These are phyloP conservation scores for Phyllopteryx taeniolatus DNA, from an alignment of 2,113 vertebrate species.

Conservation along the genomic window DNA sequence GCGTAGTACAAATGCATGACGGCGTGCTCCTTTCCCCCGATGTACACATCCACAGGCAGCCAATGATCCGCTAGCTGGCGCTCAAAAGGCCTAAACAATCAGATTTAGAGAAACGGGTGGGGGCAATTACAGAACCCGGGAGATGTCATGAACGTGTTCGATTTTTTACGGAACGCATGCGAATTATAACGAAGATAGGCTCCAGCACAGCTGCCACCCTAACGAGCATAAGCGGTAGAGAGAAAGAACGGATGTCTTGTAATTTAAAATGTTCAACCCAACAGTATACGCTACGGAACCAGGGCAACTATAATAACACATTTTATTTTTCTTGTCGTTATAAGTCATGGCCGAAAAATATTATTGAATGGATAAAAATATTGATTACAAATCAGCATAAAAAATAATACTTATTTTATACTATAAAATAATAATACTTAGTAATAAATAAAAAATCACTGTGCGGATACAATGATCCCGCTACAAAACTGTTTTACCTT, in stretches of 20 bases:
- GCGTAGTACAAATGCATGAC: conserved; percentile 98
- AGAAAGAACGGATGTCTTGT: no score
- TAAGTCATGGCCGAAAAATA: no score
- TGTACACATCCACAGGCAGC: conserved; percentile 95
- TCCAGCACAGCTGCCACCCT: no score
- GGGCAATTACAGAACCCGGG: background rate
- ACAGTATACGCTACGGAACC: no score
- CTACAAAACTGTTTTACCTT: background rate
- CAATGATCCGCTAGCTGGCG: conserved; percentile 80
- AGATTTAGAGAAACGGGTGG: background rate
- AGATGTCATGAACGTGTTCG: background rate
- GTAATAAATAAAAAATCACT: background rate
- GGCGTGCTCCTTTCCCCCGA: conserved; percentile 93
- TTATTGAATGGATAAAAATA: no score
- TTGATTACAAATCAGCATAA: no score
- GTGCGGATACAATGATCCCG: background rate
- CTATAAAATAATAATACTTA: background rate
- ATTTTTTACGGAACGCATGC: background rate
- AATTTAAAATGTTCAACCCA: no score
- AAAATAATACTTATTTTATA: no score
- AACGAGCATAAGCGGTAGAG: no score
- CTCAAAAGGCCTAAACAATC: conserved; percentile 81
- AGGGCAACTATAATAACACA: no score
- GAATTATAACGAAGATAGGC: background rate
- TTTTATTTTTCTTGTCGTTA: no score